A percentile compares a stretch with the other conserved stretches of the same genome.
Evolutionary conservation across 2,113 vertebrate genomes (phyloP).

Genomic region (Sarotherodon lohbergeri): DNA sequence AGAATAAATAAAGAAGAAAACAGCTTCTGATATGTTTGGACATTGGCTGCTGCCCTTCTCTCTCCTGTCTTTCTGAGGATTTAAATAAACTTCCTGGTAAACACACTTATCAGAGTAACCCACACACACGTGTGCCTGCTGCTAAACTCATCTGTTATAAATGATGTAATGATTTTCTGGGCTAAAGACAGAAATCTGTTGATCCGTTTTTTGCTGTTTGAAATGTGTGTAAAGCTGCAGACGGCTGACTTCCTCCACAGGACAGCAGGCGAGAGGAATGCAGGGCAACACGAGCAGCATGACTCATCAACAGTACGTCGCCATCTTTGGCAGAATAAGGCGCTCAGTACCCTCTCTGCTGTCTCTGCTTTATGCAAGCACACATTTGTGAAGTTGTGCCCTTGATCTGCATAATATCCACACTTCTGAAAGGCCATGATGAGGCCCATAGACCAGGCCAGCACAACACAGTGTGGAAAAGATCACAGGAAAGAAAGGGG

Average conservation of each 20-base stretch:
- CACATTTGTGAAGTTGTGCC: fast-evolving
- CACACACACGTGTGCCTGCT: too few relatives aligned
- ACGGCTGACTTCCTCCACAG: background rate
- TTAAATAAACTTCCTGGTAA: too few relatives aligned
- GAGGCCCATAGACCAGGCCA: too few relatives aligned
- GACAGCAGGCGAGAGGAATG: background rate
- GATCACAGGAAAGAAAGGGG: background rate
- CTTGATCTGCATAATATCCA: fast-evolving
- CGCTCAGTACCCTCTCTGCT: background rate
- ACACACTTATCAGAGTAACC: too few relatives aligned
- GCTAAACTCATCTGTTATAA: too few relatives aligned
- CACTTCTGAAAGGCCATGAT: background rate
- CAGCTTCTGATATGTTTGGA: fast-evolving
- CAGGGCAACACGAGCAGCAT: background rate
- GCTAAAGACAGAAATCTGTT: too few relatives aligned
- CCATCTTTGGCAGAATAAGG: background rate
- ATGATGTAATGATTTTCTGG: too few relatives aligned
- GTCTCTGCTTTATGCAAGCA: fast-evolving
- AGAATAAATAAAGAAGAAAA: too few relatives aligned
- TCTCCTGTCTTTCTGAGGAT: too few relatives aligned
- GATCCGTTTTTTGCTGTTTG: too few relatives aligned
- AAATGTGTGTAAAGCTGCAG: too few relatives aligned
- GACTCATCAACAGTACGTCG: background rate
- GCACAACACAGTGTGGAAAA: background rate
- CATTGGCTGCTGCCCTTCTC: too few relatives aligned